Base-by-base conservation (phyloP, 2,113 vertebrate species). In the Malurus cyaneus region DNA sequence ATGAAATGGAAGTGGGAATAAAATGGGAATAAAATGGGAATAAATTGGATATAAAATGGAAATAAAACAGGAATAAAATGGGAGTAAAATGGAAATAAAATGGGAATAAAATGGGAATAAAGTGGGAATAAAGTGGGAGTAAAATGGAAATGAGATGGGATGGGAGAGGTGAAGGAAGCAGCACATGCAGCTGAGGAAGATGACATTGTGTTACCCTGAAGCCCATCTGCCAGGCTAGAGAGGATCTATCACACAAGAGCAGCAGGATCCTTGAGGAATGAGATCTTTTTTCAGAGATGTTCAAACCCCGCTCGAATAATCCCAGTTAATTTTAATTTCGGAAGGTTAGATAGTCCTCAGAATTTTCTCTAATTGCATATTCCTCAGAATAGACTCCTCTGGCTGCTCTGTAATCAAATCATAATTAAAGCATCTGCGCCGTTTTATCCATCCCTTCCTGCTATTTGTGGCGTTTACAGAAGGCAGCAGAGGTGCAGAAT, bases 381-480 rank as follows among this genome's bases (percentile, higher is more conserved):
- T 93, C 80, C 92, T 94, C 92, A 92, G 89, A 97, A 93, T 85
- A 96, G 93, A 85, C 83, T 93, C 81, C 86, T 90, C 71, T 85
- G 76, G 74, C 69, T 90, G 95, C 92, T 93, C 88, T 82, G 89
- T 95, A 96, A 91, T 96, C 96, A 96, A 93, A 96, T 88, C 88
- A 93, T 96, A 95, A 88, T 97, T 95, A 96, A 94, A 94, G 87
- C 95, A 95, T 96, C 91, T 96, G 93, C 89, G 92, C 67, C 44
- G 12, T 92, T 95, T 86, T 83, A 89, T 91, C 89, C 76, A 88
- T 39, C 86, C 78, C 90, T 94, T 94, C 77, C 93, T 94, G 93
- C 92, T 93, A 74, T 86, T 89, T 86, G 86, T 28, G 70, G 72
- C 66, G 11, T 74, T 93, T 77, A 60, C 76, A 92, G 73, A 59